Conservation (phyloP, 2,113 vertebrate species). For the Oreamnos americanus region DNA sequence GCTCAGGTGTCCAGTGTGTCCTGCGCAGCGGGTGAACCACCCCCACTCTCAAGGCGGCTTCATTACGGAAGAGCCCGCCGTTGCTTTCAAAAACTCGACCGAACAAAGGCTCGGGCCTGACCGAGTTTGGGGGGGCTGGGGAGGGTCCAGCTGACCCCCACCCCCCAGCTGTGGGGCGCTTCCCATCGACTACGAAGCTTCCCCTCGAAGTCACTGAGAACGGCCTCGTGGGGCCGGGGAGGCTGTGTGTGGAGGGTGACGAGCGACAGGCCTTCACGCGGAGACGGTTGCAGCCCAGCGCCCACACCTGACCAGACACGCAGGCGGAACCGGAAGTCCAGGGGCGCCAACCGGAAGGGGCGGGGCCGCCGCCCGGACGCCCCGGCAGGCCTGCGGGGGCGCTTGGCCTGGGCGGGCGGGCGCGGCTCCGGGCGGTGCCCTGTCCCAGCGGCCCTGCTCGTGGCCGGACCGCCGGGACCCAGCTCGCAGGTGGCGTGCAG, state of each 20-base stretch:
- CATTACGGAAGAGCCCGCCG: background rate
- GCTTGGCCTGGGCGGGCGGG: fast-evolving
- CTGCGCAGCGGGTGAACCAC: fast-evolving
- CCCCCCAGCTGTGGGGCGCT: fast-evolving
- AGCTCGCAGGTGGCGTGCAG: fast-evolving
- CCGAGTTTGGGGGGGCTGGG: fast-evolving
- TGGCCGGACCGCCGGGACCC: fast-evolving
- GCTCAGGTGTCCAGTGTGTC: background rate
- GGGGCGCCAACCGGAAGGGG: background rate
- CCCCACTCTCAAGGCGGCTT: background rate
- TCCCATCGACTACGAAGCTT: fast-evolving
- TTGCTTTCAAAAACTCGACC: background rate
- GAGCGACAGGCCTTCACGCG: background rate
- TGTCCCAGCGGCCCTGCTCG: background rate
- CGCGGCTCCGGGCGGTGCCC: background rate
- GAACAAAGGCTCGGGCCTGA: background rate
- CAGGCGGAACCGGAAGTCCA: background rate
- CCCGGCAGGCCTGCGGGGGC: fast-evolving
- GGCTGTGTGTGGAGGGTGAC: background rate
- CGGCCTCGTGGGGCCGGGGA: background rate
- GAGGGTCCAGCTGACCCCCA: background rate
- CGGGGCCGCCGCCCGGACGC: fast-evolving
- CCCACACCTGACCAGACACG: fast-evolving
- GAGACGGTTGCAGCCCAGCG: fast-evolving
- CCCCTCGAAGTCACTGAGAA: background rate